A percentile compares a stretch with the other conserved stretches of the same genome.
phyloP scores from a whole-genome alignment of 2,113 vertebrate species.

The Mesitornis unicolor region DNA sequence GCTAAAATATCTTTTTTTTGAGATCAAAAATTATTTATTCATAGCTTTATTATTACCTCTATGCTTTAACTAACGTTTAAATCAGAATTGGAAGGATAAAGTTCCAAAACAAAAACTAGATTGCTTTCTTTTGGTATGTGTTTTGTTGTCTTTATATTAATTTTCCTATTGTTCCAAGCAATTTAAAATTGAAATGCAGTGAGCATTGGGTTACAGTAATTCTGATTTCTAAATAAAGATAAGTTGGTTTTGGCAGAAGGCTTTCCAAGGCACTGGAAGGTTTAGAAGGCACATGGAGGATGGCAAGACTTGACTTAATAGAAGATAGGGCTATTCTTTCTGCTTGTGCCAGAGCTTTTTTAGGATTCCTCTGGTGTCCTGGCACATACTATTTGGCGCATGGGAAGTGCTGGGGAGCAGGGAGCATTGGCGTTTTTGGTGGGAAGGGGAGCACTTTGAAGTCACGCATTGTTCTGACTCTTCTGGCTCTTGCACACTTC shows the following conservation, averaged over 20 bases:
- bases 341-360: not conserved
- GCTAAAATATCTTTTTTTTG: not conserved
- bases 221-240: not conserved
- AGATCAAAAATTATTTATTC: not conserved
- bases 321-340: not conserved
- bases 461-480: constrained; percentile 47
- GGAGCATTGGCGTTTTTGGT: constrained; percentile 27
- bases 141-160: not conserved
- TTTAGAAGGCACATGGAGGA: not conserved
- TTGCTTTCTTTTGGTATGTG: not conserved
- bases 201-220: not conserved
- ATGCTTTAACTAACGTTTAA: not conserved
- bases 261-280: not conserved
- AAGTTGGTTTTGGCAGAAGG: not conserved
- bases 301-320: not conserved
- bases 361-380: not conserved
- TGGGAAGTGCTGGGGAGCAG: not conserved
- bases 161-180: not conserved
- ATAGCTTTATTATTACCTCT: not conserved
- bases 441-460: constrained; percentile 40
- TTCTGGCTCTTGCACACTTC: constrained; percentile 4
- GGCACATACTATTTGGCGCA: not conserved
- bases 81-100: not conserved
- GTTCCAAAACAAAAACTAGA: not conserved
- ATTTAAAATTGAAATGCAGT: not conserved